phyloP scores from a whole-genome alignment of 2,888 invertebrate genomes.

The Andrena flavipes region DNA sequence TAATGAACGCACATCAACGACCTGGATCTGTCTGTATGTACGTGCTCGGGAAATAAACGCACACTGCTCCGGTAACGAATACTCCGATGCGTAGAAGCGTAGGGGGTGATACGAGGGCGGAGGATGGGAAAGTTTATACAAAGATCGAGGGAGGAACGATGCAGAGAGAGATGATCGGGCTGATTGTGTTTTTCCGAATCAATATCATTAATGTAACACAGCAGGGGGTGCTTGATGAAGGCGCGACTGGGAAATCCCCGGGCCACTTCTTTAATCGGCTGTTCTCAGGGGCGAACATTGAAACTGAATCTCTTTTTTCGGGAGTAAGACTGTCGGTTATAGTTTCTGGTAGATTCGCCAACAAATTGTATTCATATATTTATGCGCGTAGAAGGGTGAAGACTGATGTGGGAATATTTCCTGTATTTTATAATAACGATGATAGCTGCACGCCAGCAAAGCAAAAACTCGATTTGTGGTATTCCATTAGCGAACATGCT shows the following conservation, averaged over 20 bases:
- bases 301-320: background rate
- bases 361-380: too few species aligned
- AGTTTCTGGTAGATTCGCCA: too few species aligned
- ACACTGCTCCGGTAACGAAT: conserved; percentile 29
- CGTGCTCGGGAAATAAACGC: conserved; percentile 28
- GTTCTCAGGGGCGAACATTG: conserved; percentile 4
- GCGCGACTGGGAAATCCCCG: conserved; percentile 71
- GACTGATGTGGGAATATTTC: too few species aligned
- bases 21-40: conserved; percentile 5
- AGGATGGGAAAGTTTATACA: conserved; percentile 33
- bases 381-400: too few species aligned
- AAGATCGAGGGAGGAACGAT: conserved; percentile 4
- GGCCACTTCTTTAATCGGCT: conserved; percentile 59
- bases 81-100: conserved; percentile 1
- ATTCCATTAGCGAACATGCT: background rate
- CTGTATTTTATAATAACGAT: background rate
- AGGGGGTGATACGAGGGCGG: background rate
- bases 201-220: conserved; percentile 83
- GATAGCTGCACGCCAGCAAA: too few species aligned
- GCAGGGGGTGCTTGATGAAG: conserved; percentile 81
- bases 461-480: too few species aligned
- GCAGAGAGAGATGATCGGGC: conserved; percentile 38
- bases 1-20: conserved; percentile 63
- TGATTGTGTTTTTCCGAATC: conserved; percentile 82
- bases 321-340: background rate